Conservation (phyloP, 2,888 invertebrate genomes). For the Megastigmus dorsalis region DNA sequence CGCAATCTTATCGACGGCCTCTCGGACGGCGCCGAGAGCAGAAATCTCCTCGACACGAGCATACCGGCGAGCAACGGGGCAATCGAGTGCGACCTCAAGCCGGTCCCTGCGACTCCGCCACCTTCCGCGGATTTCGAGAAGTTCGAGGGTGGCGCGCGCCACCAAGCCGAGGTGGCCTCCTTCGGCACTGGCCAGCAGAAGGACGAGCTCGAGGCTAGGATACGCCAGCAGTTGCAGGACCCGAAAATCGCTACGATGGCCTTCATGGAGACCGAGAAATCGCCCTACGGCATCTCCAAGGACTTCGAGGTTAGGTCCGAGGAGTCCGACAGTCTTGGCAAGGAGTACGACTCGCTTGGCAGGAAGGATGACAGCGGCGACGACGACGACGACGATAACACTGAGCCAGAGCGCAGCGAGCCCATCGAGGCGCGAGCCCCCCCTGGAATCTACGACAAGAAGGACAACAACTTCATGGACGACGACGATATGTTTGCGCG, state of each 20-base stretch:
- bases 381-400: conserved; percentile 39
- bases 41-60: conserved; percentile 61
- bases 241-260: conserved; percentile 64
- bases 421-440: conserved; percentile 28
- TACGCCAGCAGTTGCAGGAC: conserved; percentile 39
- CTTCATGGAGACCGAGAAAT: conserved; percentile 64
- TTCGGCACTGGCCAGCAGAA: conserved; percentile 30
- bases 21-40: neutral
- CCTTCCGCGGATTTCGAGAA: conserved; percentile 67
- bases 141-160: conserved; percentile 53
- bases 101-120: conserved; percentile 68
- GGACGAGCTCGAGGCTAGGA: conserved; percentile 55
- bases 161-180: conserved; percentile 31
- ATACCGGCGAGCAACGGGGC: conserved; percentile 55
- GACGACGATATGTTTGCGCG: conserved; percentile 27
- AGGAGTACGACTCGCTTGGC: conserved; percentile 14
- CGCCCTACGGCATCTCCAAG: conserved; percentile 18
- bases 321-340: neutral
- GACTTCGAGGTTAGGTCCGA: conserved; percentile 32
- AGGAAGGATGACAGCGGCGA: conserved; percentile 41
- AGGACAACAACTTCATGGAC: conserved; percentile 18
- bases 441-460: neutral
- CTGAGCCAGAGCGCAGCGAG: conserved; percentile 48
- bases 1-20: conserved; percentile 17
- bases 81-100: conserved; percentile 56